phyloP scores from a whole-genome alignment of 2,888 invertebrate genomes.

The Lasioglossum malachurum region DNA sequence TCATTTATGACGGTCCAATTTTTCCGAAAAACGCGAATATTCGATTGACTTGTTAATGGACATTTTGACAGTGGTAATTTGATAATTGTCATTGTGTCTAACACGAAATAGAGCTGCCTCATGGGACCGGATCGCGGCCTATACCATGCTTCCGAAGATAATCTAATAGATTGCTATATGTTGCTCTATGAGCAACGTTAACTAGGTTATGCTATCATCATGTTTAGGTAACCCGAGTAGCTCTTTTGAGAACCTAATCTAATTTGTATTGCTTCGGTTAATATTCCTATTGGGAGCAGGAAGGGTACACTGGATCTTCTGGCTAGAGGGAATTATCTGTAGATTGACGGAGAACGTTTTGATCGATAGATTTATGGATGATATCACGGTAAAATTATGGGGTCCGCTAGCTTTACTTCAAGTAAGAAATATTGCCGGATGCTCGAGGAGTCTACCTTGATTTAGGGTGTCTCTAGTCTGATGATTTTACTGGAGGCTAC shows the following conservation, averaged over 20 bases:
- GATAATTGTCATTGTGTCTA: neutral
- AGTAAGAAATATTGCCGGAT: neutral
- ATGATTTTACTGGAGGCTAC: neutral
- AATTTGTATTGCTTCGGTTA: neutral
- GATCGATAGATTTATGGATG: neutral
- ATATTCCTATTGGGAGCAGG: neutral
- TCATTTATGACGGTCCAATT: no score
- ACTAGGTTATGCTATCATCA: neutral
- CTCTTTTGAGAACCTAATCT: neutral
- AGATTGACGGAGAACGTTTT: neutral
- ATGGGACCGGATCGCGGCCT: neutral
- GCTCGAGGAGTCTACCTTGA: neutral
- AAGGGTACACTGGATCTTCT: neutral
- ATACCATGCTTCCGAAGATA: neutral
- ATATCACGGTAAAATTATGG: neutral
- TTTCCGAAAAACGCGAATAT: no score
- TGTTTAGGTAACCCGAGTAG: neutral
- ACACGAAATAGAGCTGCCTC: neutral
- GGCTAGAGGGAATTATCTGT: neutral
- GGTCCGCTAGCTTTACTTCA: neutral
- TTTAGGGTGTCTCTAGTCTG: slow-evolving; percentile 7
- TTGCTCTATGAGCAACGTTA: neutral
- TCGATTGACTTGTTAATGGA: neutral
- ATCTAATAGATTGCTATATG: neutral
- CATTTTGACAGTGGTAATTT: neutral